phyloP scores from a whole-genome alignment of 2,797 vertebrate species.

The Aselliscus stoliczkanus region DNA sequence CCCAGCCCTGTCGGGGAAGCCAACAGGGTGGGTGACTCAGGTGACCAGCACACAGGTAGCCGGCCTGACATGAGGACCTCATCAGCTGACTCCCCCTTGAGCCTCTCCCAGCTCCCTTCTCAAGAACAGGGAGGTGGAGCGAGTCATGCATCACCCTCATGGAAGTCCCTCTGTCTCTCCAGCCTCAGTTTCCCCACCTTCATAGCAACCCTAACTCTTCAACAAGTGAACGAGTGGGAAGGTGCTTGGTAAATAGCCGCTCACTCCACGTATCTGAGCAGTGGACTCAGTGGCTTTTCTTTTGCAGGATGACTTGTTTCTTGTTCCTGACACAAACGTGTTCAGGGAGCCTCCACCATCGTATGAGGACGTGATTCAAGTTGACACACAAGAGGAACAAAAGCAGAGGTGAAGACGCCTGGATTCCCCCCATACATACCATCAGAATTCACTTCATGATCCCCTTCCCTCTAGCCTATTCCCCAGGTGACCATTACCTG shows the following conservation, averaged over 20 bases:
- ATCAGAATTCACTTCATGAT: not conserved
- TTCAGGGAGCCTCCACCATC: not conserved
- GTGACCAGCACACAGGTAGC: too few relatives aligned
- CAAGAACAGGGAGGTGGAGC: not conserved
- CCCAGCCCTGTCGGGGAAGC: too few relatives aligned
- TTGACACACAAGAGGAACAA: accelerated
- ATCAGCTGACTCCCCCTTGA: accelerated
- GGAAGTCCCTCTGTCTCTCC: not conserved
- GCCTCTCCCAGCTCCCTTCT: not conserved
- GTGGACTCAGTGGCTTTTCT: not conserved
- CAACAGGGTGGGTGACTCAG: too few relatives aligned
- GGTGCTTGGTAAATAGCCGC: not conserved
- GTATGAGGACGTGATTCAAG: not conserved
- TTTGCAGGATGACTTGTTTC: not conserved
- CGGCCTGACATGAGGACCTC: accelerated
- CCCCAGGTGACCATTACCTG: not conserved
- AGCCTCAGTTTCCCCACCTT: not conserved
- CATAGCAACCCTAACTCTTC: not conserved
- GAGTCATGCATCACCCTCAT: accelerated
- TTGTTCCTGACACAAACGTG: accelerated
- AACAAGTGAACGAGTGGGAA: not conserved
- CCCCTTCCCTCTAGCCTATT: not conserved
- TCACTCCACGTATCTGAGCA: accelerated
- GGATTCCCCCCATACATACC: too few relatives aligned
- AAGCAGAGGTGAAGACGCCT: not conserved